Evolutionary conservation across 2,113 vertebrate species (phyloP), one percentile per base, ranked within the genome.

Genomic region (Bombycilla garrulus): DNA sequence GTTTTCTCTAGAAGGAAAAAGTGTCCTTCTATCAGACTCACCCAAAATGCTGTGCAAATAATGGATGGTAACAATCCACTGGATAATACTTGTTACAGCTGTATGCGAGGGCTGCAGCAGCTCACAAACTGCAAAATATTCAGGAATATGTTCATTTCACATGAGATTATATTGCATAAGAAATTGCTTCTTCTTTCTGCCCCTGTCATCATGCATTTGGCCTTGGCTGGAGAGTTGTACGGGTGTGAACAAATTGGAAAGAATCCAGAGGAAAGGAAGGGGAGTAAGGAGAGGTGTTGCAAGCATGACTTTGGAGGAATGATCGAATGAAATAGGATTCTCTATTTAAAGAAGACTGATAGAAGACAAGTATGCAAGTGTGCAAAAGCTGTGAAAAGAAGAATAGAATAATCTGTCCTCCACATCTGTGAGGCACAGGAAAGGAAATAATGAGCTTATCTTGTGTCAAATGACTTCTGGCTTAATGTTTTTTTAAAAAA

Each of bases 321-420:
- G 42, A 60, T 1, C 62, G 50, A 38, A 69, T 45, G 54, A 73
- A 81, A 47, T 12, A n/a, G 79, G 15, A 26, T 69, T 92, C 42
- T 89, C 38, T 61, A 3, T 65, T 82, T 85, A 71, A 82, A 72
- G 45, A 66, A 28, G 40, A 60, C 40, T 81, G 31, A 72, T 14
- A 79, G 40, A 82, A 67, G 58, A 57, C 0, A 1, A 50, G 42
- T 50, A 42, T 29, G 21, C 42, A 66, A 88, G 62, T 50, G 66
- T 86, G 88, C 33, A 92, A 95, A 90, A 95, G 45, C 66, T 93
- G 66, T 71, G 73, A 88, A 76, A 90, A 94, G 58, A 80, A 86
- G 33, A 92, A 89, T 58, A 51, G 48, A 94, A 45, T 67, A 57
- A 72, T 67, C 62, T 92, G 22, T 72, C 29, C n/a, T 85, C 33